Conservation (phyloP, 2,113 vertebrate genomes). For the Isichthys henryi region DNA sequence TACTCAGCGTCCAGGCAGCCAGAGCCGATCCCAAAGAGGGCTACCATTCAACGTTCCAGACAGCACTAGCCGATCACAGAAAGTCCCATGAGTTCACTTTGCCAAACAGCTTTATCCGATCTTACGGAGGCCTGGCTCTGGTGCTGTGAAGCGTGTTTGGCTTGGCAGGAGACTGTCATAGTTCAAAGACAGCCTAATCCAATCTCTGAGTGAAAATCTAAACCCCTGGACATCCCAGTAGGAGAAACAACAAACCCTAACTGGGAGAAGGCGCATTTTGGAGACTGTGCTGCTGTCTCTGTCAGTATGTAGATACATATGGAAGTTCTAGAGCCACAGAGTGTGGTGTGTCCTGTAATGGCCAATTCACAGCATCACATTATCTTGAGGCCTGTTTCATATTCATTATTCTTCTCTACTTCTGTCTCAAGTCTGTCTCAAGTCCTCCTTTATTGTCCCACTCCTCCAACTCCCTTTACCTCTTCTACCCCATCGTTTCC, state of each 20-base stretch:
- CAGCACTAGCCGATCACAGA: constrained; percentile 10
- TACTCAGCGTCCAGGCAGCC: background rate
- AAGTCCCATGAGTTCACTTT: background rate
- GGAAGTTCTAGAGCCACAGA: background rate
- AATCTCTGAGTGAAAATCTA: constrained; percentile 61
- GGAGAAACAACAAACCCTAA: constrained; percentile 38
- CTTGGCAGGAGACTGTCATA: constrained; percentile 36
- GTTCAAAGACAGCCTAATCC: constrained; percentile 51
- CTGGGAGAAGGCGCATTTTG: constrained; percentile 19
- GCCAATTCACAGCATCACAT: background rate
- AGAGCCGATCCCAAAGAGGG: constrained; percentile 1
- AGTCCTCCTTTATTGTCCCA: background rate
- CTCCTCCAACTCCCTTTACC: background rate
- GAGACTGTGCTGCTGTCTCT: background rate
- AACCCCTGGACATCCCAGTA: constrained; percentile 44
- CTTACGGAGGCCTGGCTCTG: background rate
- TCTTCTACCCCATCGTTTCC: constrained; percentile 16
- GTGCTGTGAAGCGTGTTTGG: constrained; percentile 23
- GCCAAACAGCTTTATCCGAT: background rate
- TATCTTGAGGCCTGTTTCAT: background rate
- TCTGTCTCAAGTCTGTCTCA: background rate
- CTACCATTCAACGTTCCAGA: background rate
- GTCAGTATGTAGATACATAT: background rate
- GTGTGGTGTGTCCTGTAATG: background rate
- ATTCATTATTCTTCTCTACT: background rate